phyloP scores from a whole-genome alignment of 2,888 invertebrate genomes.

The Philonicus albiceps region DNA sequence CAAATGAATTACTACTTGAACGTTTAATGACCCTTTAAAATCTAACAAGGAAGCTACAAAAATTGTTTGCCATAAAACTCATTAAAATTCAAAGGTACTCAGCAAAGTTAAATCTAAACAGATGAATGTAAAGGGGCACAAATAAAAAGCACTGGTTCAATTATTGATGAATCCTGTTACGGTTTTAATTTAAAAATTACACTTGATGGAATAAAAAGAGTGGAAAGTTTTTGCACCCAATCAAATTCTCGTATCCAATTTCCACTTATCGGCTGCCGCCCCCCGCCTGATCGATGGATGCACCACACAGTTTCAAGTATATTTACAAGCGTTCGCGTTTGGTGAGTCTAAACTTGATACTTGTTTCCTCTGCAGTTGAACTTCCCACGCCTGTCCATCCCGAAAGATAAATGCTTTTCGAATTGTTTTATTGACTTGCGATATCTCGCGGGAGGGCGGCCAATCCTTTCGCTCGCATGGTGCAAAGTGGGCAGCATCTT shows the following conservation, averaged over 20 bases:
- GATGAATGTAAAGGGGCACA: neutral
- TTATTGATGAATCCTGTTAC: neutral
- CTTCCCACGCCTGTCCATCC: neutral
- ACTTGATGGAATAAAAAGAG: neutral
- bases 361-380: neutral
- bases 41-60: neutral
- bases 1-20: neutral
- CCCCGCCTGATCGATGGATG: too few species aligned
- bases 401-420: neutral
- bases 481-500: neutral
- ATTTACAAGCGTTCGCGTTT: neutral
- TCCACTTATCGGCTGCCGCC: neutral
- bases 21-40: neutral
- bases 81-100: neutral
- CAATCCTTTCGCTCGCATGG: neutral
- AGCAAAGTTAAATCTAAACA: neutral
- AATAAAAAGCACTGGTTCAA: neutral
- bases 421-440: neutral
- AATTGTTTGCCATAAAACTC: neutral
- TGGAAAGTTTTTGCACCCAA: neutral
- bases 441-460: neutral
- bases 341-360: neutral
- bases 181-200: neutral
- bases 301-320: neutral
- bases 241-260: neutral